These are phyloP conservation scores for Tympanoctomys barrerae DNA, from an alignment of 2,797 vertebrate species.

Conservation along the genomic window DNA sequence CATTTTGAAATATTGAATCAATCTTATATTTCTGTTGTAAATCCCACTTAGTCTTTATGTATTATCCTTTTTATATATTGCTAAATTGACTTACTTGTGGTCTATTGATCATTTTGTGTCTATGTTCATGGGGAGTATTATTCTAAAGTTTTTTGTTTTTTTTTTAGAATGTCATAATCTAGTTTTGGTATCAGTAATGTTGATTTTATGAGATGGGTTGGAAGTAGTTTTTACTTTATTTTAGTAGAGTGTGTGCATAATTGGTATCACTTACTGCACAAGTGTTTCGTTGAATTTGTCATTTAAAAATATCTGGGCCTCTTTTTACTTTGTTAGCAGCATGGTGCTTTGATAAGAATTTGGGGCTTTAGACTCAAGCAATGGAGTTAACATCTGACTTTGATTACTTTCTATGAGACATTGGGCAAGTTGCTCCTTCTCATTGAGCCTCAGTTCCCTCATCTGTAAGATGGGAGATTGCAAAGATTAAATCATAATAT, in stretches of 20 bases:
- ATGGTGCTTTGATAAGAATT: neutral
- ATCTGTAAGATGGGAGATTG: neutral
- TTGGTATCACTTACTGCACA: neutral
- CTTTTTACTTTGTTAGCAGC: neutral
- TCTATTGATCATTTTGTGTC: neutral
- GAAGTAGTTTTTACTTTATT: neutral
- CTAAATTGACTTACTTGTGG: neutral
- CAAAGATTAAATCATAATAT: neutral
- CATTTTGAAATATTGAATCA: too few relatives aligned
- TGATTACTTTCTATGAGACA: neutral
- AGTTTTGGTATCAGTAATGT: neutral
- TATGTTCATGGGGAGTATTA: neutral
- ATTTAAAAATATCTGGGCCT: neutral
- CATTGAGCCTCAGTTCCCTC: neutral
- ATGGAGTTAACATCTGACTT: neutral
- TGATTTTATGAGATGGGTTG: neutral
- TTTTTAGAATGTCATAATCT: neutral
- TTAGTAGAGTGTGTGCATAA: neutral
- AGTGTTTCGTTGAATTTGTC: neutral
- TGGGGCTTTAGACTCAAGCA: neutral
- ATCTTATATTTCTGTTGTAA: too few relatives aligned
- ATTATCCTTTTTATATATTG: neutral
- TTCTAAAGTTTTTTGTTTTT: neutral
- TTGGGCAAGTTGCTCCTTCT: neutral
- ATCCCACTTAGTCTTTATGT: too few relatives aligned